Evolutionary conservation across 2,888 invertebrate genomes (phyloP), one percentile per base, ranked within the genome.

Genomic region (Eueremaeus valkanovi): DNA sequence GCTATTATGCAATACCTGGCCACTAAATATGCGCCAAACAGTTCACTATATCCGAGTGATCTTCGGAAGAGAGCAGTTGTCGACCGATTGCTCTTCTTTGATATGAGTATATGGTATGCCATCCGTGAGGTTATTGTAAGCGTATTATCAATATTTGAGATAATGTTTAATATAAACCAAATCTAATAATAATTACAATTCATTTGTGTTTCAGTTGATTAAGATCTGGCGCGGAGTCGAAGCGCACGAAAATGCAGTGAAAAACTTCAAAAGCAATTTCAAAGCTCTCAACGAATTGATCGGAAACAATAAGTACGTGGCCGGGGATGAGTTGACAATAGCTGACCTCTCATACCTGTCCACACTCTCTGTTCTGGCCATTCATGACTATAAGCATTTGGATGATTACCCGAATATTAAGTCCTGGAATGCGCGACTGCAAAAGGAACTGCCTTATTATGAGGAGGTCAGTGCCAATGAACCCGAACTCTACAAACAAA

Each of bases 1-100:
- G 90, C 92, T 78, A 92, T 93, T 82, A 87, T 89, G 83, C 86
- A 88, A 83, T 92, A 92, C 82, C 83, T 92, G 76, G 90, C 89
- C 72, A 91, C 92, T 79, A 89, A 90, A 82, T 92, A 90, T 81
- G 91, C 89, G 75, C 91, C 91, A 83, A 88, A 90, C 80, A 87
- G 87, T 16, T 83, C 85, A 8, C 83, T 92, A 0, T 92, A 92
- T 82, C 92, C 92, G 0, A 87, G 87, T 78, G 90, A 90, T 77
- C 86, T 89, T 0, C 87, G 88, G 83, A 82, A 86, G 79, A 87
- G 92, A 78, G 91, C 92, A 0, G 82, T 90, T 74, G 88, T 92
- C 3, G 92, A 92, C 83, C 91, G 92, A 80, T 45, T 76, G 66
- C 75, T 79, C 24, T 77, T 76, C 40, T 78, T 78, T 68, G 78